Conservation (phyloP, 2,888 invertebrate species). For the Lasioglossum calceatum region DNA sequence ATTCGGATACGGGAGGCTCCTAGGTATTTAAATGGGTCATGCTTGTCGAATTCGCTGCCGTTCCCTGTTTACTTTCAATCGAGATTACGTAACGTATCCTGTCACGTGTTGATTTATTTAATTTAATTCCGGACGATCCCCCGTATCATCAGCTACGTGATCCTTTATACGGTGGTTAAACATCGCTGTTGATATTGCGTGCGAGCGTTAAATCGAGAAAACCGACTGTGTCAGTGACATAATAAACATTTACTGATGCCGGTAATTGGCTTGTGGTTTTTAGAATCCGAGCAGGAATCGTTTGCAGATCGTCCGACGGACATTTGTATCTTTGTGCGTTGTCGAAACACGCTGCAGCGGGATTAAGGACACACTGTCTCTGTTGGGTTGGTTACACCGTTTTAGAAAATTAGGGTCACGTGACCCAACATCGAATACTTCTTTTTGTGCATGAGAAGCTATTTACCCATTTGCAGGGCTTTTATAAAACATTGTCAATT, state of each 20-base stretch:
- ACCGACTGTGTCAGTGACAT: not conserved
- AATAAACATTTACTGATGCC: not conserved
- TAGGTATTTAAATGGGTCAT: not conserved
- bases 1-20: not conserved
- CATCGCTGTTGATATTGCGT: constrained; percentile 17
- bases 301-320: not conserved
- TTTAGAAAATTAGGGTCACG: not conserved
- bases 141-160: constrained; percentile 50
- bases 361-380: not conserved
- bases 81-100: constrained; percentile 53
- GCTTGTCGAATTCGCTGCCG: not conserved
- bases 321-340: not conserved
- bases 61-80: constrained; percentile 57
- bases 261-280: not conserved
- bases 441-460: not conserved
- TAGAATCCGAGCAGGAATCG: not conserved
- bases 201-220: constrained; percentile 16
- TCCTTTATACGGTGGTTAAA: constrained; percentile 19
- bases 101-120: constrained; percentile 62
- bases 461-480: not conserved
- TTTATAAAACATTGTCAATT: too few species aligned
- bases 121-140: constrained; percentile 60
- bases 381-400: not conserved
- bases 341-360: not conserved
- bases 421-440: not conserved